Percentiles rank a stretch among this genome's conserved stretches.
phyloP scores from a whole-genome alignment of 1,140 invertebrate genomes.

The Listronotus oregonensis region DNA sequence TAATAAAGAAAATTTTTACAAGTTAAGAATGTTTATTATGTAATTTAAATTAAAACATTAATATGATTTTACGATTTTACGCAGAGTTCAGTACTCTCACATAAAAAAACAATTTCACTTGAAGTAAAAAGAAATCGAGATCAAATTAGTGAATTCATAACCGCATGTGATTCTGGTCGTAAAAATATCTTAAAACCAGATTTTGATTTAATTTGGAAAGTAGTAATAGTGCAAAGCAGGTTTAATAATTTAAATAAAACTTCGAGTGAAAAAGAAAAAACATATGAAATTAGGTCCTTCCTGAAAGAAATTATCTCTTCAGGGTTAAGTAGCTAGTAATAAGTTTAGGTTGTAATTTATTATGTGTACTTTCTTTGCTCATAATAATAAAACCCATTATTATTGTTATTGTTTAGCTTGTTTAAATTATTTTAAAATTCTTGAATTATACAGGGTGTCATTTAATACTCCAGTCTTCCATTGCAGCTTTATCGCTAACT shows the following conservation, averaged over 20 bases:
- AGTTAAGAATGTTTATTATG: no score
- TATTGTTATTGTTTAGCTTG: no score
- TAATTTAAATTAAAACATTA: background rate
- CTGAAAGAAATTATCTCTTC: background rate
- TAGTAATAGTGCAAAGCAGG: background rate
- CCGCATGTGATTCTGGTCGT: background rate
- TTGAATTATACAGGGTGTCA: no score
- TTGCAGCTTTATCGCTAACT: no score
- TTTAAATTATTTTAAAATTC: no score
- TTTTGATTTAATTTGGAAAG: constrained; percentile 13
- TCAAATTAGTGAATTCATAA: constrained; percentile 6
- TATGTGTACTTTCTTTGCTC: no score
- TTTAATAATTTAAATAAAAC: background rate
- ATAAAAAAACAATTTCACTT: constrained; percentile 10
- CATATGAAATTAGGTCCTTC: background rate
- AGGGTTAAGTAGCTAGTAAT: background rate
- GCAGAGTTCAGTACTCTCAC: background rate
- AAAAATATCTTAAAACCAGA: constrained; percentile 6
- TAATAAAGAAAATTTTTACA: no score
- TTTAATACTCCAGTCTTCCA: no score
- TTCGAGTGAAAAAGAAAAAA: background rate
- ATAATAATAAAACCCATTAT: no score
- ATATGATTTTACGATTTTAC: background rate
- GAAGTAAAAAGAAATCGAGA: constrained; percentile 10
- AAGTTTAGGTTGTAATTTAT: background rate